Evolutionary conservation across 2,113 vertebrate species (phyloP).

Genomic region (Nannospalax galili): DNA sequence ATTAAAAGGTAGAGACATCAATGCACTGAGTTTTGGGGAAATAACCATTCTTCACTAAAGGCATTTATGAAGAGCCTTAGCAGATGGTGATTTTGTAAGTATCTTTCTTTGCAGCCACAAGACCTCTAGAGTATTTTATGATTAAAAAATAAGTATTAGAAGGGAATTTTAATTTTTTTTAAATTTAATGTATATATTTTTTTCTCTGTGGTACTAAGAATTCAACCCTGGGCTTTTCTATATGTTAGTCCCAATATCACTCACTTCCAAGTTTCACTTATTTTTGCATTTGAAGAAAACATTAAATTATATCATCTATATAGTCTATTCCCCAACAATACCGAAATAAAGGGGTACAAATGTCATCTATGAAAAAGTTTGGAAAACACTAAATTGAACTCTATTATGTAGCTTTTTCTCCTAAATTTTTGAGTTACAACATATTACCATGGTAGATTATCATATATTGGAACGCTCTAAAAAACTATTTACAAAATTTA

Average conservation of each 20-base stretch:
- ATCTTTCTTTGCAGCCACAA: neutral
- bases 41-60: constrained; percentile 50
- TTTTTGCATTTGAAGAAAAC: constrained; percentile 40
- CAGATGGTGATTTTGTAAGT: neutral
- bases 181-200: neutral
- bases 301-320: constrained; percentile 10
- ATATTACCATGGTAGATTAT: neutral
- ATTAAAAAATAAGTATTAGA: neutral
- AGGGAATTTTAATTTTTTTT: neutral
- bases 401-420: neutral
- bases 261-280: neutral
- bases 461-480: neutral
- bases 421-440: constrained; percentile 17
- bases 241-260: neutral
- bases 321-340: neutral
- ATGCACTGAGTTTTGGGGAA: constrained; percentile 12
- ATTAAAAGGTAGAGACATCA: constrained; percentile 17
- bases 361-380: neutral
- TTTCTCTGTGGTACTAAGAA: neutral
- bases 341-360: neutral
- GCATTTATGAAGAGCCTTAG: neutral
- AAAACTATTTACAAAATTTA: constrained; percentile 24
- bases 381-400: constrained; percentile 40
- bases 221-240: neutral
- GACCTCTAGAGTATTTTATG: constrained; percentile 17